Evolutionary conservation across 2,888 invertebrate species (phyloP), one percentile per base, ranked within the genome.

Genomic region (Tetanocera ferruginea): DNA sequence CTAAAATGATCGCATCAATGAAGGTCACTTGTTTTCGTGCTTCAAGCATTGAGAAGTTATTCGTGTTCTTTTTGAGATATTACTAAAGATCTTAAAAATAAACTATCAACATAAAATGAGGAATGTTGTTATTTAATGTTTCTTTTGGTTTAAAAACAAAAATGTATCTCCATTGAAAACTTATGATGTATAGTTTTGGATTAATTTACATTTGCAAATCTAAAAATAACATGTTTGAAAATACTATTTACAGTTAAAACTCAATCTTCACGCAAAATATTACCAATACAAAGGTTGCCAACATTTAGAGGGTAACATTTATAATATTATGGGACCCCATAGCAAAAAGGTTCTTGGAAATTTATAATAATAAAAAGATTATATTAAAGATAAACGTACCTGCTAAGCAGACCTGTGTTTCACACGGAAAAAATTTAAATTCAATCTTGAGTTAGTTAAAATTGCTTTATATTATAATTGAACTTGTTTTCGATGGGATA

Each of bases 301-400:
- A 60, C 25, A 23, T 60, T 60, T 25, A 57, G 25, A 25, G 5
- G n/a, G 9, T 57, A 60, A 43, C 43, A 43, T 60, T 60, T 25
- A 60, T 28, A 57, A 60, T 28, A 57, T 9, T 23, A 60, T 25
- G 43, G 4, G 25, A 60, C n/a, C 34, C 25, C 34, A 64, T 31
- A 64, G n/a, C n/a, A 31, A 64, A n/a, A n/a, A 34, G 34, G 34
- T 6, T 34, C 64, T 6, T 14, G 28, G 2, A 64, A 31, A 31
- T 34, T 64, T 34, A 34, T 64, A 64, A 64, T 34, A 64, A 64
- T 28, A 64, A 28, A 64, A 25, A 6, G 43, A 55, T 37, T 34
- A 76, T 43, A 52, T 37, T 19, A 62, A 62, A 57, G 2, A 31
- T 76, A 49, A 76, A 76, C 69, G 23, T 76, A 76, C 76, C 76